phyloP scores from a whole-genome alignment of 2,888 invertebrate species.

The Matsumyia berberina region DNA sequence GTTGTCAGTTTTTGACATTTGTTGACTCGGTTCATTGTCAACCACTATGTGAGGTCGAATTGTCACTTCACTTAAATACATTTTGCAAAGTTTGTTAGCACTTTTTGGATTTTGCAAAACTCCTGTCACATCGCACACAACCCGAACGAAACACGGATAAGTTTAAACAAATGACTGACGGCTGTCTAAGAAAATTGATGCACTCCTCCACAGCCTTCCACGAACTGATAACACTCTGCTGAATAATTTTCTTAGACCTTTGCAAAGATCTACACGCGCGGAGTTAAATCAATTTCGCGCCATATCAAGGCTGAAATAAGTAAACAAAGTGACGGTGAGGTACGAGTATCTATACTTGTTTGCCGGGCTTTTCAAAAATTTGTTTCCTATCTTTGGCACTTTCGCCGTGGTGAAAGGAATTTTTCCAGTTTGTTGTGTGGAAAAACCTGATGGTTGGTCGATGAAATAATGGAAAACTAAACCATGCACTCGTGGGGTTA shows the following conservation, averaged over 20 bases:
- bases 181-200: no score
- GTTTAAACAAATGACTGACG: background rate
- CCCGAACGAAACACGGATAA: background rate
- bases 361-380: constrained; percentile 17
- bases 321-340: constrained; percentile 11
- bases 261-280: constrained; percentile 14
- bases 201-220: background rate
- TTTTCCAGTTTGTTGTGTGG: constrained; percentile 19
- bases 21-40: constrained; percentile 28
- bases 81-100: constrained; percentile 17
- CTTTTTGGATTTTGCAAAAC: background rate
- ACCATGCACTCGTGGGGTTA: constrained; percentile 7
- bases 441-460: constrained; percentile 32
- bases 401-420: constrained; percentile 16
- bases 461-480: constrained; percentile 3
- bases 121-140: constrained; percentile 18
- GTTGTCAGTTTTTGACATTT: constrained; percentile 33
- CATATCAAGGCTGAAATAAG: constrained; percentile 1
- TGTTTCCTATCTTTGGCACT: background rate
- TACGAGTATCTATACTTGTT: background rate
- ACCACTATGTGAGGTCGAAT: constrained; percentile 24
- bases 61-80: constrained; percentile 78
- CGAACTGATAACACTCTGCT: constrained; percentile 19
- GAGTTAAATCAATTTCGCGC: constrained; percentile 6
- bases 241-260: background rate